Evolutionary conservation across 2,888 invertebrate genomes (phyloP), one percentile per base, ranked within the genome.

Genomic region (Leucophora obtusa): DNA sequence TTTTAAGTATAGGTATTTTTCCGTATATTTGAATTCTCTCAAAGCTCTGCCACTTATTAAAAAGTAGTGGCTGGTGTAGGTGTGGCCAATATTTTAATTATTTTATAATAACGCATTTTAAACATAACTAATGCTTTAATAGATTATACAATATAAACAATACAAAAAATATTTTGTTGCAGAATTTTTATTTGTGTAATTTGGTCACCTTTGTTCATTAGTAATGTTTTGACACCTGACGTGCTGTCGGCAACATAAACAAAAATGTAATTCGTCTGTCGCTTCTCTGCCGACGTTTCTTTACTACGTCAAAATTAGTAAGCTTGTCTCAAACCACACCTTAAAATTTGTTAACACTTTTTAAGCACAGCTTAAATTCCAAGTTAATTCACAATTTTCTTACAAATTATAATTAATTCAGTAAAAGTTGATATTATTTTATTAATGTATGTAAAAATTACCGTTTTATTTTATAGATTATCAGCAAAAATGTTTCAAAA

Each of bases 281-380:
- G 11, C 69, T 56, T n/a, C 63, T 14, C 68, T 69, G 75, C 17
- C 7, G 35, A 11, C 11, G 35, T 28, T 18, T 35, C n/a, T 28
- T 28, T 21, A 18, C 17, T 24, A 38, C 7, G 54, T n/a, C 24
- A 11, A 9, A 21, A 66, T 79, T 65, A 71, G 54, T 79, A 79
- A 79, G 75, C 71, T 58, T 68, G 58, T 62, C 75, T 72, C 65
- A 81, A 81, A 81, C 80, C 80, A 81, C 80, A 81, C 80, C 80
- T 81, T 81, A 81, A 53, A 70, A 59, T 60, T 43, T 11, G n/a
- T 38, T n/a, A 43, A 38, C 24, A 62, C 38, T 28, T 14, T 60
- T 50, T 10, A 56, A 17, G 17, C 15, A 24, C 2, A 14, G 21
- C 2, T 14, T 10, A 9, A 24, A 50, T 15, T 33, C 18, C 8